Evolutionary conservation across 2,888 invertebrate species (phyloP), one percentile per base, ranked within the genome.

Genomic region (Meandrusa payeni): DNA sequence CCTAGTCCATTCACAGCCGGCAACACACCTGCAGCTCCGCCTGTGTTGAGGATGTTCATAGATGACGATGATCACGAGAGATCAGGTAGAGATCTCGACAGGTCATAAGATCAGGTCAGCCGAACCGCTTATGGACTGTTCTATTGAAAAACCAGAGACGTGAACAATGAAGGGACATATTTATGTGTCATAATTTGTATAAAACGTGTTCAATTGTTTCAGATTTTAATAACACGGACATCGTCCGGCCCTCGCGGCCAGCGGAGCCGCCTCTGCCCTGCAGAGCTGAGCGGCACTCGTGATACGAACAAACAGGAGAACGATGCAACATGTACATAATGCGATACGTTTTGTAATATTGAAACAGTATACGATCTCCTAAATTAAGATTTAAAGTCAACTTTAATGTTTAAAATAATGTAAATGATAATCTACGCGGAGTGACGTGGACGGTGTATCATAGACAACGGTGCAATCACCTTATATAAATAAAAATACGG

Each of bases 321-420:
- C 80, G 74, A 82, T 79, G 82, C 83, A 80, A 76, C 65, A 73
- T 87, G 87, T 87, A 87, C 73, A 87, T 87, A 86, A 71, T 74
- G 69, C 74, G 70, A 78, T 73, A 80, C 78, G 73, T 83, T 87
- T 87, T 87, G 86, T 87, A 86, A 87, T 87, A 87, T 83, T 86
- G 81, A 87, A 87, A 86, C 83, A 78, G 87, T 87, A 87, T 87
- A 87, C 87, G 87, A 87, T 87, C 87, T 87, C 87, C 87, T 87
- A 87, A 82, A 82, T 80, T 87, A 87, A 87, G 86, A 76, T 81
- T 80, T 80, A 82, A 86, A 86, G 87, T 86, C 87, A 87, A 85
- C 83, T 77, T 72, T 82, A 86, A 83, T 76, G 76, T 76, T 86
- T 77, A 81, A 81, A 75, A 64, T 78, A 64, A 65, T 64, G 59